A percentile compares a stretch with the other conserved stretches of the same genome.
Evolutionary conservation across 1,140 invertebrate species (phyloP).

Genomic region (Globodera ellingtonae): DNA sequence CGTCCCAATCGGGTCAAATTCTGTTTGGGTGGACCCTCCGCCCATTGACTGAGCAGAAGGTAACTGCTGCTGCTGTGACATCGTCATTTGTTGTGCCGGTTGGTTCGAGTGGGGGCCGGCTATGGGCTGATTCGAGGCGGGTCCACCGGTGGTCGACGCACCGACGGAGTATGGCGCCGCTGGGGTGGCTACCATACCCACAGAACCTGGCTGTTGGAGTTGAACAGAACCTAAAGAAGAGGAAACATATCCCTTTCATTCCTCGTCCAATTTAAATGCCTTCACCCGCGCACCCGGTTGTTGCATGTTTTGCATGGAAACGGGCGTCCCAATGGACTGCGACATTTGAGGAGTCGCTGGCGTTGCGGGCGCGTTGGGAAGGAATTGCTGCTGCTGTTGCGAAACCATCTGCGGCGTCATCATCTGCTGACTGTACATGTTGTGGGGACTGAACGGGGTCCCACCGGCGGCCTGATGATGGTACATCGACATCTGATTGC

Average conservation of each 20-base stretch:
- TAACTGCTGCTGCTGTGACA: not conserved
- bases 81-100: not conserved
- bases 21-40: not conserved
- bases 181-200: not conserved
- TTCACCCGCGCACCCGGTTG: not conserved
- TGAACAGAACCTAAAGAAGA: not conserved
- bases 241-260: too few relatives aligned
- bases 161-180: not conserved
- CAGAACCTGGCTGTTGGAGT: constrained; percentile 1
- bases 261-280: too few relatives aligned
- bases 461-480: not conserved
- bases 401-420: constrained; percentile 1
- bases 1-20: constrained; percentile 20
- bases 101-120: not conserved
- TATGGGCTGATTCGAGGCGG: not conserved
- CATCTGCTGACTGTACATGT: constrained; percentile 9
- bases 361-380: not conserved
- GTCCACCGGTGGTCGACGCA: not conserved
- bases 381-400: constrained; percentile 5
- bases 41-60: not conserved
- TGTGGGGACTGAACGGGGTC: constrained; percentile 9
- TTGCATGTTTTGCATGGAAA: constrained; percentile 5
- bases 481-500: not conserved
- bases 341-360: not conserved
- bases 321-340: not conserved